Evolutionary conservation across 2,888 invertebrate species (phyloP).

Genomic region (Ischnus inquisitorius): DNA sequence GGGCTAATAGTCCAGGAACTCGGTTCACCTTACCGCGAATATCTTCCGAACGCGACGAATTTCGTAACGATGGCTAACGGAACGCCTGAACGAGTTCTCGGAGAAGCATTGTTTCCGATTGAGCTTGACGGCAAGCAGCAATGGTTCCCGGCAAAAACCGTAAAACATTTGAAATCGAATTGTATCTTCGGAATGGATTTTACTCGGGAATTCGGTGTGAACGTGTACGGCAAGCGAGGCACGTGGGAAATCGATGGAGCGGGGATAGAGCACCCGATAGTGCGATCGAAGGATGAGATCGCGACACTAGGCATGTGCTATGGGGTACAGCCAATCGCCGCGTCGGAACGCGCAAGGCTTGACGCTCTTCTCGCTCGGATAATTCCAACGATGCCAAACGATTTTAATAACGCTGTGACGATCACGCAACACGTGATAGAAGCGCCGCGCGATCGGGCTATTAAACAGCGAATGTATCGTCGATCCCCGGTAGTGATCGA

Average conservation of each 20-base stretch:
- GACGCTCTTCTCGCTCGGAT: not conserved
- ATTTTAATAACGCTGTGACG: not conserved
- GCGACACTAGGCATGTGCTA: not conserved
- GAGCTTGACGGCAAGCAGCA: not conserved
- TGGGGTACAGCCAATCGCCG: not conserved
- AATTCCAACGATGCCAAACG: not conserved
- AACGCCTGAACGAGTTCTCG: not conserved
- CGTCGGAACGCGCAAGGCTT: not conserved
- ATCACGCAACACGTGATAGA: constrained; percentile 13
- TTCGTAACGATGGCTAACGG: constrained; percentile 1
- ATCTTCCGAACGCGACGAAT: not conserved
- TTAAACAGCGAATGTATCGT: constrained; percentile 54
- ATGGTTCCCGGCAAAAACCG: not conserved
- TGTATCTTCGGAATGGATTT: not conserved
- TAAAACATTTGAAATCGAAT: not conserved
- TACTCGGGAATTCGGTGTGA: not conserved
- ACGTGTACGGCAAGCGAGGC: not conserved
- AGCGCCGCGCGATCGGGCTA: not conserved
- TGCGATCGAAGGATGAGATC: not conserved
- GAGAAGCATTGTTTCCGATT: not conserved
- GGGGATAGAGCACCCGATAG: not conserved
- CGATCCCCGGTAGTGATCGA: not conserved
- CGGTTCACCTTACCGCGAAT: not conserved
- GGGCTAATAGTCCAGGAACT: not conserved
- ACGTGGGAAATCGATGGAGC: not conserved